Percentiles rank a stretch among this genome's conserved stretches.
Evolutionary conservation across 92 coral and sea anemone species (phyloP).

Genomic region (Palythoa grandis): DNA sequence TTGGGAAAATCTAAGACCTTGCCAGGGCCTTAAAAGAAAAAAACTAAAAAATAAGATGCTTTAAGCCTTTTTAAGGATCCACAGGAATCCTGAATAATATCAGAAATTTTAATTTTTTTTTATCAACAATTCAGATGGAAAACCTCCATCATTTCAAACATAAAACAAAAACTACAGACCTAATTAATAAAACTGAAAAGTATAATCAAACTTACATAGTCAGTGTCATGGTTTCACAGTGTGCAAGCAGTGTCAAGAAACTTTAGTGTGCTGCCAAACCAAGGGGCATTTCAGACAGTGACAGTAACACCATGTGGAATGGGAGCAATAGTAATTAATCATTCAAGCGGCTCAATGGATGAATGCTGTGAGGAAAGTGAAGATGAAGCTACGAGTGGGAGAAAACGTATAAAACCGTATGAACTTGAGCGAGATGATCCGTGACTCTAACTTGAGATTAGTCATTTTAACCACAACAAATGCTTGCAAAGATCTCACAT

Average conservation of each 20-base stretch:
- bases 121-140: no score
- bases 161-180: no score
- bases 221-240: slow-evolving; percentile 10
- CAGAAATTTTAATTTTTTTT: no score
- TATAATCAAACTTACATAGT: not conserved
- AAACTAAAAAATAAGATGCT: no score
- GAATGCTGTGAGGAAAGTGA: slow-evolving; percentile 92
- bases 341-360: slow-evolving; percentile 70
- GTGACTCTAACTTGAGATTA: slow-evolving; percentile 12
- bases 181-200: no score
- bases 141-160: no score
- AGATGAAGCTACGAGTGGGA: slow-evolving; percentile 99
- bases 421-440: slow-evolving; percentile 80
- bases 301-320: slow-evolving; percentile 46
- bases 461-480: not conserved
- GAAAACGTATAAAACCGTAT: slow-evolving; percentile 93
- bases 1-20: no score
- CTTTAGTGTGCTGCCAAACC: slow-evolving; percentile 35
- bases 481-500: no score
- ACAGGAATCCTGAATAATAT: no score
- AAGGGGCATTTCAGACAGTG: slow-evolving; percentile 39
- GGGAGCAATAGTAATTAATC: slow-evolving; percentile 8
- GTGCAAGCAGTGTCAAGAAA: slow-evolving; percentile 69
- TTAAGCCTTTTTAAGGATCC: no score
- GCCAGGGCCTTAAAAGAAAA: no score